Percentiles rank a stretch among this genome's conserved stretches.
These are phyloP conservation scores for Dryas iulia DNA, from an alignment of 1,140 invertebrate species.

Conservation along the genomic window DNA sequence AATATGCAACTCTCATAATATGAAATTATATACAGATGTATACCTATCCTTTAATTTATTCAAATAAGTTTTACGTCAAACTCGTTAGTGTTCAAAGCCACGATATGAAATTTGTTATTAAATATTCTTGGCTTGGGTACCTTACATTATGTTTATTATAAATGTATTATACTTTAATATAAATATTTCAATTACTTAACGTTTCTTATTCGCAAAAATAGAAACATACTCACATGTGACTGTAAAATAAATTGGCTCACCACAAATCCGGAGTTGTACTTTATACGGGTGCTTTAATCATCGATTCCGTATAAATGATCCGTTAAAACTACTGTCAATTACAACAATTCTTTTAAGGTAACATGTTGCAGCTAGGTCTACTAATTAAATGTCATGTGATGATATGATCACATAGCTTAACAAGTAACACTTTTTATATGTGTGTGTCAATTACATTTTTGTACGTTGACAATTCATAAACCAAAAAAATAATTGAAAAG, in stretches of 20 bases:
- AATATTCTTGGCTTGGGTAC: not conserved
- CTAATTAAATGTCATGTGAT: constrained; percentile 30
- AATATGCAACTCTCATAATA: not conserved
- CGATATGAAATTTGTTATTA: not conserved
- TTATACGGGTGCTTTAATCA: constrained; percentile 60
- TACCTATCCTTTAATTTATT: not conserved
- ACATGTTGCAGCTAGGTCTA: constrained; percentile 33
- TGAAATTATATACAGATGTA: not conserved
- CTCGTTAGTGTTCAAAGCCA: not conserved
- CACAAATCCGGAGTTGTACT: constrained; percentile 55
- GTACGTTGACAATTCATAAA: not conserved
- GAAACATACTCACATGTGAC: constrained; percentile 22
- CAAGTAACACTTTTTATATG: not conserved
- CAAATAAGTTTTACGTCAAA: not conserved
- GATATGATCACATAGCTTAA: constrained; percentile 25
- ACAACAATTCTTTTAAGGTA: constrained; percentile 63
- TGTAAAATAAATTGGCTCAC: constrained; percentile 68
- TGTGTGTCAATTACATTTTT: not conserved
- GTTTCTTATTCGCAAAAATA: not conserved
- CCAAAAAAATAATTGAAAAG: too few species aligned
- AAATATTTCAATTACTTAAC: not conserved
- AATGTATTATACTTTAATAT: not conserved
- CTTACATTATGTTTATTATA: not conserved
- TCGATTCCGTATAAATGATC: constrained; percentile 53
- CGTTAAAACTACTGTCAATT: constrained; percentile 69